Evolutionary conservation across 2,888 invertebrate genomes (phyloP).

Genomic region (Oscheius sp.): DNA sequence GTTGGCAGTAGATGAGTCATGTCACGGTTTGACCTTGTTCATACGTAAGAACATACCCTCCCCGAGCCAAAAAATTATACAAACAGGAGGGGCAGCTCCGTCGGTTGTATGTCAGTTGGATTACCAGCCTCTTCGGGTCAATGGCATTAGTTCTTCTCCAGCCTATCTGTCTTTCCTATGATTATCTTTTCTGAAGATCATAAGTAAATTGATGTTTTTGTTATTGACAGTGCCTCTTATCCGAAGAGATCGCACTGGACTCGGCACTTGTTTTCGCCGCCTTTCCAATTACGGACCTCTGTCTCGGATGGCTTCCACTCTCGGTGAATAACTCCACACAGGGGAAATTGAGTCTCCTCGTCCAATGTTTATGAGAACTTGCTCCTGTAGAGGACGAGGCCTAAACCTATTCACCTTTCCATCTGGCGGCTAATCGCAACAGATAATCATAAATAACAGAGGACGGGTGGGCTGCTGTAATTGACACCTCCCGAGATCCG

Average conservation of each 20-base stretch:
- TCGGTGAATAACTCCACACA: slow-evolving; percentile 35
- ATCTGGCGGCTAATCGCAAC: background rate
- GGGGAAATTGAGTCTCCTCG: slow-evolving; percentile 27
- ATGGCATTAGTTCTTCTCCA: background rate
- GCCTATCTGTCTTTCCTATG: too few species aligned
- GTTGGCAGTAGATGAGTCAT: background rate
- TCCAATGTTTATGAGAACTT: background rate
- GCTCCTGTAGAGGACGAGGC: background rate
- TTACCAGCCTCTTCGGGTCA: slow-evolving; percentile 8
- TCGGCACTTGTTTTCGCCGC: too few species aligned
- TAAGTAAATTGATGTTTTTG: too few species aligned
- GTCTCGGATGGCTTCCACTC: too few species aligned
- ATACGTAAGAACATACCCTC: too few species aligned
- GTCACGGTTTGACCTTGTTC: background rate
- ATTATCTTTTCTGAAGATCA: too few species aligned
- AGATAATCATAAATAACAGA: slow-evolving; percentile 11
- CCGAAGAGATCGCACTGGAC: background rate
- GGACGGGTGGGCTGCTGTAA: background rate
- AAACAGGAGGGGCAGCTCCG: too few species aligned
- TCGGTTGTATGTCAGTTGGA: background rate
- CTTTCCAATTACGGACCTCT: too few species aligned
- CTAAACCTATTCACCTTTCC: background rate
- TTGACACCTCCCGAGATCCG: slow-evolving; percentile 20
- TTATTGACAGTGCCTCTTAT: background rate
- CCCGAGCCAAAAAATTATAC: background rate